phyloP scores from a whole-genome alignment of 2,888 invertebrate species.

The Meganola albula region DNA sequence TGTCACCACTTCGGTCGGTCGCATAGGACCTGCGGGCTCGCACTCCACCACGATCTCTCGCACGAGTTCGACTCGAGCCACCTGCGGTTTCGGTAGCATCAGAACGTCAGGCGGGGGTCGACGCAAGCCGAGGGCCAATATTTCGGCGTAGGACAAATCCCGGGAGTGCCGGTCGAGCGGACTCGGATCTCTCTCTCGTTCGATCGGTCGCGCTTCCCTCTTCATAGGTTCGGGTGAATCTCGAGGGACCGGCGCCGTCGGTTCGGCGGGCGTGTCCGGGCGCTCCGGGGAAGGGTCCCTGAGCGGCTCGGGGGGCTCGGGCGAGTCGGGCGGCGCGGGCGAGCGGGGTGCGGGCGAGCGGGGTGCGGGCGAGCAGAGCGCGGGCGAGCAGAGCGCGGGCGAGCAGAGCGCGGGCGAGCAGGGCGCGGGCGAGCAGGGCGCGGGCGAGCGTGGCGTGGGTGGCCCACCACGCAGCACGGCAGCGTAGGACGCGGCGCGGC shows the following conservation, averaged over 20 bases:
- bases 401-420: slow-evolving; percentile 53
- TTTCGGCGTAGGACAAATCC: slow-evolving; percentile 85
- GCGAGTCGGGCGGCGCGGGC: slow-evolving; percentile 81
- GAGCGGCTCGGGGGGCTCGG: slow-evolving; percentile 32
- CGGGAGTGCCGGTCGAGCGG: slow-evolving; percentile 60
- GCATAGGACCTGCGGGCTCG: slow-evolving; percentile 30
- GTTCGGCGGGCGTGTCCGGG: slow-evolving; percentile 27
- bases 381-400: slow-evolving; percentile 40
- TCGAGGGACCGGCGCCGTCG: slow-evolving; percentile 12
- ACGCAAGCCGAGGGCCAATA: slow-evolving; percentile 81
- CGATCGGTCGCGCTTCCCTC: slow-evolving; percentile 28
- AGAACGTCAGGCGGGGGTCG: slow-evolving; percentile 46
- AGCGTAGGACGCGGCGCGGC: slow-evolving; percentile 71
- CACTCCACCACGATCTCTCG: slow-evolving; percentile 54
- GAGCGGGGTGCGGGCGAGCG: slow-evolving; percentile 40
- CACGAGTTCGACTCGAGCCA: slow-evolving; percentile 57
- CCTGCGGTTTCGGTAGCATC: slow-evolving; percentile 55
- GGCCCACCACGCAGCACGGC: slow-evolving; percentile 59
- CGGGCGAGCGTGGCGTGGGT: slow-evolving; percentile 22
- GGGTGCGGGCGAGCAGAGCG: slow-evolving; percentile 43
- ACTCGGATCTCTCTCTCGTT: slow-evolving; percentile 42
- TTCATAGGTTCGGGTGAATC: slow-evolving; percentile 13
- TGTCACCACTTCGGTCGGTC: too few species aligned
- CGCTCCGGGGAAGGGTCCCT: slow-evolving; percentile 28
- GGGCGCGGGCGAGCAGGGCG: slow-evolving; percentile 14